Conservation (phyloP, 2,888 invertebrate genomes). For the Endotricha flammealis region DNA sequence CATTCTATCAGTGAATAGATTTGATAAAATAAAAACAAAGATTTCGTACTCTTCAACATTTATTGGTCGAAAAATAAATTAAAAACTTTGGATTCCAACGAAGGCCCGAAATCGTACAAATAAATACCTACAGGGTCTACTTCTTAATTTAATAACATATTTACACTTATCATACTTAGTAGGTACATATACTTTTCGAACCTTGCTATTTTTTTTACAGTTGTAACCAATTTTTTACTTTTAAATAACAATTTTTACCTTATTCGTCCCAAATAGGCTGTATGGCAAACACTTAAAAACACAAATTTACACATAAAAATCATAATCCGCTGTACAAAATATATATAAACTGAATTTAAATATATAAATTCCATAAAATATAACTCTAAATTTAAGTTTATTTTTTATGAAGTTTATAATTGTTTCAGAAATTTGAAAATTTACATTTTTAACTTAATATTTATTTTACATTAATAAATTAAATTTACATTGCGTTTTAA, state of each 20-base stretch:
- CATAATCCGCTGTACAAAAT: too few relatives aligned
- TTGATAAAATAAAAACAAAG: slow-evolving; percentile 36
- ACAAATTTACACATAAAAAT: slow-evolving; percentile 1
- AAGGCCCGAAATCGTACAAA: slow-evolving; percentile 76
- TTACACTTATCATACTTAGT: slow-evolving; percentile 58
- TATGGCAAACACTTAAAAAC: slow-evolving; percentile 30
- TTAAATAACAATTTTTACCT: slow-evolving; percentile 49
- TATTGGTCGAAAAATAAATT: slow-evolving; percentile 79
- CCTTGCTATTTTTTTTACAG: slow-evolving; percentile 46
- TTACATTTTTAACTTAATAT: not conserved
- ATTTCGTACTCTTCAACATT: slow-evolving; percentile 73
- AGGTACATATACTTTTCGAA: slow-evolving; percentile 49
- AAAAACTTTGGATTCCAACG: slow-evolving; percentile 78
- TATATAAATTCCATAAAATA: not conserved
- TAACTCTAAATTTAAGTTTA: not conserved
- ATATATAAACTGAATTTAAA: too few relatives aligned
- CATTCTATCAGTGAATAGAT: too few relatives aligned
- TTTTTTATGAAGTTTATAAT: not conserved
- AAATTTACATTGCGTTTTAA: not conserved
- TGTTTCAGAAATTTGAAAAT: not conserved
- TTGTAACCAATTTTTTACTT: slow-evolving; percentile 32
- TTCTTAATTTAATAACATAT: slow-evolving; percentile 68
- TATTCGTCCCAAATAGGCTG: slow-evolving; percentile 43
- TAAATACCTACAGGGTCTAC: slow-evolving; percentile 75
- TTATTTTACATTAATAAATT: not conserved